Evolutionary conservation across 2,797 vertebrate genomes (phyloP).

Genomic region (Fistularia tabacaria): DNA sequence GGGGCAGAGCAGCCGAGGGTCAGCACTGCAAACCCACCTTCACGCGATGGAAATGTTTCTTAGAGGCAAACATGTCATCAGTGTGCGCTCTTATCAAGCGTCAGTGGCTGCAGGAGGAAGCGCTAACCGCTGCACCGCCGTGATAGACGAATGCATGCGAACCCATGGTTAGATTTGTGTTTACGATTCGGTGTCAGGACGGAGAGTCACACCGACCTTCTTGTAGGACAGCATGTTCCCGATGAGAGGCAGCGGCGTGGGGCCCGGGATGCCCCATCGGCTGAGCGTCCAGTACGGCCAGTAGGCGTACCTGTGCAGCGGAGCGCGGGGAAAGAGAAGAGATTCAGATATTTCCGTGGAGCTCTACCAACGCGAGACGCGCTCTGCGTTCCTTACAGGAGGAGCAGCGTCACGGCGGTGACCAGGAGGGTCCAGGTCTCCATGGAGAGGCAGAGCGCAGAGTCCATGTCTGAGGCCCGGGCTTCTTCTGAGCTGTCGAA

Average conservation of each 20-base stretch:
- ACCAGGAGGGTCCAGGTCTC: slow-evolving; percentile 72
- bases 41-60: too few relatives aligned
- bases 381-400: slow-evolving; percentile 40
- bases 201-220: slow-evolving; percentile 43
- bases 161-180: too few relatives aligned
- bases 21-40: too few relatives aligned
- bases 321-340: background rate
- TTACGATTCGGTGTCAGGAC: too few relatives aligned
- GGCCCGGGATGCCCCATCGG: slow-evolving; percentile 56
- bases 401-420: slow-evolving; percentile 49
- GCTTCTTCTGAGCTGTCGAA: background rate
- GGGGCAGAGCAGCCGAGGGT: background rate
- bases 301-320: slow-evolving; percentile 47
- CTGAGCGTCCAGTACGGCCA: slow-evolving; percentile 53
- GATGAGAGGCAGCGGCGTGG: slow-evolving; percentile 50
- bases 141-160: too few relatives aligned
- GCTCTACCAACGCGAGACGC: too few relatives aligned
- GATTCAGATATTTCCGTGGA: background rate
- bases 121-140: too few relatives aligned
- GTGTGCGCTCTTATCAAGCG: too few relatives aligned
- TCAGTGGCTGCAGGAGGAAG: too few relatives aligned
- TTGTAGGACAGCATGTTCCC: slow-evolving; percentile 58
- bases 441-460: slow-evolving; percentile 42
- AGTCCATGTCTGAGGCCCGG: slow-evolving; percentile 35
- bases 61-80: too few relatives aligned